Percentiles rank a stretch among this genome's conserved stretches.
Evolutionary conservation across 2,888 invertebrate genomes (phyloP).

Genomic region (Sclerodermus sp.): DNA sequence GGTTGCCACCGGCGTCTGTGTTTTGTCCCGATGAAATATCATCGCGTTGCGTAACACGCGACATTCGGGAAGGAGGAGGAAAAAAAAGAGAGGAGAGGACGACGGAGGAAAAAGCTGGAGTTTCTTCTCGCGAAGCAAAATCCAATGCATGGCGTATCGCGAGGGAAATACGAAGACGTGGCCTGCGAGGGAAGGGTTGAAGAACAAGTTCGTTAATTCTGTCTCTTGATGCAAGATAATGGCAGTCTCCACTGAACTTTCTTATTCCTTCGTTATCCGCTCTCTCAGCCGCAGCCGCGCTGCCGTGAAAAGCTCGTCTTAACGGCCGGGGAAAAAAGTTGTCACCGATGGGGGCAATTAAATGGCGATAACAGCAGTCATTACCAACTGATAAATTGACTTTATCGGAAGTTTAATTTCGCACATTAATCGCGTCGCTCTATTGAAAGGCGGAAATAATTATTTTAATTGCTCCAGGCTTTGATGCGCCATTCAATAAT

Average conservation of each 20-base stretch:
- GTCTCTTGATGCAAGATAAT: slow-evolving; percentile 27
- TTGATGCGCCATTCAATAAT: no score
- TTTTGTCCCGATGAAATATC: no score
- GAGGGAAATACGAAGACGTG: no score
- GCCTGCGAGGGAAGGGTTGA: no score
- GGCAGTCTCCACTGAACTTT: no score
- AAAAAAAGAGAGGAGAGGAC: no score
- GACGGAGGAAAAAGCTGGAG: no score
- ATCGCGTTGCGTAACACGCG: no score
- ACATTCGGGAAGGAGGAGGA: no score
- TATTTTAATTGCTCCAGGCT: slow-evolving; percentile 18
- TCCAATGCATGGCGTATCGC: no score
- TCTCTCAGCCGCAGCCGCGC: not conserved
- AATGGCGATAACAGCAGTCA: slow-evolving; percentile 22
- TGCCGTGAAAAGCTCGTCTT: slow-evolving; percentile 13
- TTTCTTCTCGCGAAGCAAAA: no score
- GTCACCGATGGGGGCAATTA: slow-evolving; percentile 21
- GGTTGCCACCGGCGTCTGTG: no score
- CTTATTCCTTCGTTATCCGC: slow-evolving; percentile 20
- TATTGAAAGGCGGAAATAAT: slow-evolving; percentile 7
- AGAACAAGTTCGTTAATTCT: slow-evolving; percentile 17
- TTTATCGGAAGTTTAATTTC: slow-evolving; percentile 19
- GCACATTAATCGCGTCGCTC: slow-evolving; percentile 19
- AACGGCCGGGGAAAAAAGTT: slow-evolving; percentile 7
- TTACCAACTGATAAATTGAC: slow-evolving; percentile 19